Conservation (phyloP, 2,797 vertebrate genomes). For the Streptopelia turtur region DNA sequence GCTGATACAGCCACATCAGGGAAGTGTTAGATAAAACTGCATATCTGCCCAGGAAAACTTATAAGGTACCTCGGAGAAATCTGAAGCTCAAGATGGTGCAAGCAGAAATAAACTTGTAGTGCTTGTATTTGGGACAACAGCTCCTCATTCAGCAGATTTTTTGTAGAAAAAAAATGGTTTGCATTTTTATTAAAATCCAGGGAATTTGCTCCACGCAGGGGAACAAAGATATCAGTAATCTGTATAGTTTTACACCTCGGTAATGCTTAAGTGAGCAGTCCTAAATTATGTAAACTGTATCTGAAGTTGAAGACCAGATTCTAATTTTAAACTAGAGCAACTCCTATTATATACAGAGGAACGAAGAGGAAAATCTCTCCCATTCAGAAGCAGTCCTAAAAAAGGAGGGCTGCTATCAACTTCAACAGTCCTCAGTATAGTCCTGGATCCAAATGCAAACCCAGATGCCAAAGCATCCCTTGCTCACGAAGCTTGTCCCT, state of each 20-base stretch:
- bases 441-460: not conserved
- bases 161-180: not conserved
- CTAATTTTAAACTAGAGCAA: not conserved
- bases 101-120: not conserved
- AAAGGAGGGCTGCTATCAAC: not conserved
- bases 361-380: not conserved
- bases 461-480: not conserved
- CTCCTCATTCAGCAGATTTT: not conserved
- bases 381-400: not conserved
- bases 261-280: not conserved
- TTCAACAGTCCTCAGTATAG: not conserved
- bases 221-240: not conserved
- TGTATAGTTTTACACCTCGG: not conserved
- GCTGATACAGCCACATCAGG: not conserved
- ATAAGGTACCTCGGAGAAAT: not conserved
- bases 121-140: not conserved
- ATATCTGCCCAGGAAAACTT: not conserved
- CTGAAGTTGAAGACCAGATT: not conserved
- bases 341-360: not conserved
- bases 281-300: not conserved
- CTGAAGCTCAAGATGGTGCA: not conserved
- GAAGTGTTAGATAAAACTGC: not conserved
- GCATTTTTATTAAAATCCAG: not conserved
- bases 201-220: not conserved
- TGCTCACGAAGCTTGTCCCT: not conserved